Evolutionary conservation across 1,140 invertebrate species (phyloP), one percentile per base, ranked within the genome.

Genomic region (Heliothis subflexa): DNA sequence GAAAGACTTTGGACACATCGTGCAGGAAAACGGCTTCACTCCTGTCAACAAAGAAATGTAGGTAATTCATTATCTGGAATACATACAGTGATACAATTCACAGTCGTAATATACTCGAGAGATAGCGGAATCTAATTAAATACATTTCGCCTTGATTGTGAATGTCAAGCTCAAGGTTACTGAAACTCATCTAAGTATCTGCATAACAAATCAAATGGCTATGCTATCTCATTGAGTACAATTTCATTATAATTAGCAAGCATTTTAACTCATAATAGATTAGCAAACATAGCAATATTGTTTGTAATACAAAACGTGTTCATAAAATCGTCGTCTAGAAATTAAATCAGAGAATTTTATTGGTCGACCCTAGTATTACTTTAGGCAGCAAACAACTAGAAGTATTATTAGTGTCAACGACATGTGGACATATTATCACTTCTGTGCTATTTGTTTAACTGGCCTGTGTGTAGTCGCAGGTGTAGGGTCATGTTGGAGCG

Each of bases 1-100:
- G 91, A 99, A 99, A 2, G 97, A 96, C 80, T 98, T 97, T 3
- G 97, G 96, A 87, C 98, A 99, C 1, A 98, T 91, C 0, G 96
- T 96, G 86, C 98, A 99, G 28, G 97, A 96, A 90, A 98, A 99
- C 0, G 98, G 98, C 83, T 98, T 98, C 33, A 98, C 96, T 40
- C 97, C 97, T 94, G 91, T 87, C 81, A 74, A 66, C 49, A 78
- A 78, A 40, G 47, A 14, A 7, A 9, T 49, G 3, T 13, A n/a
- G n/a, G n/a, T n/a, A 4, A 10, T 33, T 33, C 11, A 5, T 3
- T 28, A 14, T 61, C 12, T n/a, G 7, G 28, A 2, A 0, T 10
- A 13, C 3, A 47, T 12, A 47, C 2, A 64, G 11, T 4, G 40
- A 59, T 28, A 1, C n/a, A 47, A n/a, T 64, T 45, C 11, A n/a